Evolutionary conservation across 37 sponge, comb jelly and placozoan species (phyloP).

Genomic region (Agelas oroides): DNA sequence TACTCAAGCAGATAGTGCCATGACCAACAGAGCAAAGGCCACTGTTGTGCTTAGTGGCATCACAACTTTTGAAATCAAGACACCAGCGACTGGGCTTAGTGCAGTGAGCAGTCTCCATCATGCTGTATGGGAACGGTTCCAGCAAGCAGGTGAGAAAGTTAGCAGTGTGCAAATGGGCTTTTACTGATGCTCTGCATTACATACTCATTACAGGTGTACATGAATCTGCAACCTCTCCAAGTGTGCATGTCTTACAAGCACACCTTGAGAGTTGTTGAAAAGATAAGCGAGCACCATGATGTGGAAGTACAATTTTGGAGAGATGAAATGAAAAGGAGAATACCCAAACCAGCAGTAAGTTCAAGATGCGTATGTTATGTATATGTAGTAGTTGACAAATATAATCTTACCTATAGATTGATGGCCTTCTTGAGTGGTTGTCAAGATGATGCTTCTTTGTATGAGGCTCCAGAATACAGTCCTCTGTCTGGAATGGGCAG

Average conservation of each 20-base stretch:
- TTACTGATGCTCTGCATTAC: too few species aligned
- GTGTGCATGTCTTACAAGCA: constrained; percentile 11
- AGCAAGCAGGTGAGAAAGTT: constrained; percentile 5
- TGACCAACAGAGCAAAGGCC: background rate
- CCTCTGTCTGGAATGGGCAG: too few species aligned
- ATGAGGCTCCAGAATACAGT: too few species aligned
- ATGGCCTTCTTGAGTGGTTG: too few species aligned
- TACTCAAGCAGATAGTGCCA: constrained; percentile 10
- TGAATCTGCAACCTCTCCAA: constrained; percentile 3
- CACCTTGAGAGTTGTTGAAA: background rate
- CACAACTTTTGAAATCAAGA: constrained; percentile 28
- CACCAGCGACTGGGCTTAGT: constrained; percentile 23
- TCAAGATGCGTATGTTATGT: too few species aligned
- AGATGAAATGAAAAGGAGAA: constrained; percentile 16
- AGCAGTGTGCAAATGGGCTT: too few species aligned
- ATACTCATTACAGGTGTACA: constrained; percentile 12
- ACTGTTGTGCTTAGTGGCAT: constrained; percentile 24
- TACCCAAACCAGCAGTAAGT: background rate
- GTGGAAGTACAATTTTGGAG: constrained; percentile 14
- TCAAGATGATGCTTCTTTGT: too few species aligned
- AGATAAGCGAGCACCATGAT: constrained; percentile 26
- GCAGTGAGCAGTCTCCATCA: constrained; percentile 43
- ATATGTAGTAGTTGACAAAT: too few species aligned
- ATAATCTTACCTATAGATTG: too few species aligned
- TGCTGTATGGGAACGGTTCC: constrained; percentile 45